phyloP scores from a whole-genome alignment of 2,888 invertebrate genomes.

The Cryptocephalus moraei region DNA sequence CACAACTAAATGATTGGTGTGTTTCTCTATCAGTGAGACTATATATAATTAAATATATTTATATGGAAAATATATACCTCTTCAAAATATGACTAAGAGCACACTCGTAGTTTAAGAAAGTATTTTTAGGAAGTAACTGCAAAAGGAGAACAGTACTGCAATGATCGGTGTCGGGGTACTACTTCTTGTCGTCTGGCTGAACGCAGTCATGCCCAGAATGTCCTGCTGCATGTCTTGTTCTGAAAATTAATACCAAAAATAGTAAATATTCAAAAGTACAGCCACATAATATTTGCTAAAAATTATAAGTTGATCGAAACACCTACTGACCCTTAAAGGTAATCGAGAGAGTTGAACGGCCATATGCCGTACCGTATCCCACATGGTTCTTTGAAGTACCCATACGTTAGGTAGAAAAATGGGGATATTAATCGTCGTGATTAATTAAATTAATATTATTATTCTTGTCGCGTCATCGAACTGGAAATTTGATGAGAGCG shows the following conservation, averaged over 20 bases:
- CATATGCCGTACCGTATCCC: no score
- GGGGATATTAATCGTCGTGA: no score
- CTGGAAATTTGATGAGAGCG: no score
- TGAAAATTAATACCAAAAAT: conserved; percentile 2
- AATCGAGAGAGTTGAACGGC: no score
- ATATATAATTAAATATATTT: conserved; percentile 1
- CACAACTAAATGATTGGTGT: background rate
- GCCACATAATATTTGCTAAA: no score
- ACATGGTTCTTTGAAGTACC: no score
- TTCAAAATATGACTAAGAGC: conserved; percentile 8
- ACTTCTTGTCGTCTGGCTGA: conserved; percentile 1
- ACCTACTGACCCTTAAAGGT: no score
- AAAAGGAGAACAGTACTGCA: conserved; percentile 1
- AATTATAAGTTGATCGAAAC: no score
- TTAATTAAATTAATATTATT: no score
- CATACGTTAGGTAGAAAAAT: no score
- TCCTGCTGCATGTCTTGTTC: conserved; percentile 11
- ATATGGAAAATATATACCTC: conserved; percentile 2
- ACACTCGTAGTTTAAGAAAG: conserved; percentile 17
- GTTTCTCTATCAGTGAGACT: conserved; percentile 1
- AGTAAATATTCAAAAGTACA: no score
- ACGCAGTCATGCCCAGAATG: conserved; percentile 6
- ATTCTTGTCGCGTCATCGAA: no score
- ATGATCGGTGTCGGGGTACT: background rate
- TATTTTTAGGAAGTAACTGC: conserved; percentile 6